Evolutionary conservation across 1,140 invertebrate genomes (phyloP).

Genomic region (Drosophila paulistorum): DNA sequence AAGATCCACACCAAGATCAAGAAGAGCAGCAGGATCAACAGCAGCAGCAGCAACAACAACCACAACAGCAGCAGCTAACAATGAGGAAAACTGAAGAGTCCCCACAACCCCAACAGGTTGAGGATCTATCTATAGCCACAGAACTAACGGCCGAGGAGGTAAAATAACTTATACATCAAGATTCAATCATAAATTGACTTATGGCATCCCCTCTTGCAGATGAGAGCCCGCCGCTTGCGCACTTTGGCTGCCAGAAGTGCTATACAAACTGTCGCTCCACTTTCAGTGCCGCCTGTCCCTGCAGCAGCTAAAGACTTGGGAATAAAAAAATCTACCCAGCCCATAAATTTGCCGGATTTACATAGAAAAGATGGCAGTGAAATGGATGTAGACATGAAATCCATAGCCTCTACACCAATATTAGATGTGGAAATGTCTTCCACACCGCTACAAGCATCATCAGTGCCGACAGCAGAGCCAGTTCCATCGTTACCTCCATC

Average conservation of each 20-base stretch:
- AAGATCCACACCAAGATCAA: constrained; percentile 25
- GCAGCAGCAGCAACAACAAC: constrained; percentile 23
- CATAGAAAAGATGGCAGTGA: constrained; percentile 49
- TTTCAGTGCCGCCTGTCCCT: background rate
- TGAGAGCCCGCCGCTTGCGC: constrained; percentile 87
- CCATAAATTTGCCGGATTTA: constrained; percentile 28
- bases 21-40: constrained; percentile 16
- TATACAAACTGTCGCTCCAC: constrained; percentile 12
- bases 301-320: constrained; percentile 26
- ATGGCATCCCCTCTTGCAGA: constrained; percentile 83
- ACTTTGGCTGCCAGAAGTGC: constrained; percentile 84
- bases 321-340: constrained; percentile 13
- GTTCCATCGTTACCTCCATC: background rate
- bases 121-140: constrained; percentile 31
- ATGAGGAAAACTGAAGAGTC: background rate
- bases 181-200: constrained; percentile 20
- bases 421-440: constrained; percentile 60
- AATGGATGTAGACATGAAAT: constrained; percentile 78
- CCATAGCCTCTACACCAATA: constrained; percentile 55
- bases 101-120: constrained; percentile 9
- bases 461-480: constrained; percentile 63
- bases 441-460: constrained; percentile 72
- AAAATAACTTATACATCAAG: constrained; percentile 50
- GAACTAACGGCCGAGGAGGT: constrained; percentile 91
- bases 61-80: constrained; percentile 18